Conservation (phyloP, 2,797 vertebrate genomes). For the Cetoscarus ocellatus region DNA sequence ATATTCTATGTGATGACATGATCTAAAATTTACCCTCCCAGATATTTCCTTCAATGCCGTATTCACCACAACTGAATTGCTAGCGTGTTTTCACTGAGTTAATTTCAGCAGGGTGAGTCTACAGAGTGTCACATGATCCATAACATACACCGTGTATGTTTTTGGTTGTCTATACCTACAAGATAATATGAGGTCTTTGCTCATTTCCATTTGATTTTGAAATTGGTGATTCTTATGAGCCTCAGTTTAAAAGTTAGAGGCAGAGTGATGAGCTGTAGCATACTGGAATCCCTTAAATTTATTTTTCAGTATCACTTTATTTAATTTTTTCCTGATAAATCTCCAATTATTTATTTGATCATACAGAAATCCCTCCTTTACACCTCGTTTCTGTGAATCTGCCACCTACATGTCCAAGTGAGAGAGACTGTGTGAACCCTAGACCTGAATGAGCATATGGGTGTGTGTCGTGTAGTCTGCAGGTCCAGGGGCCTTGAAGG, state of each 20-base stretch:
- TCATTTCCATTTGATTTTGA: neutral
- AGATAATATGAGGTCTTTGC: neutral
- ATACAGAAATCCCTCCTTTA: constrained; percentile 5
- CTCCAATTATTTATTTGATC: neutral
- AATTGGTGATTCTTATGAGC: neutral
- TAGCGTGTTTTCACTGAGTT: constrained; percentile 41
- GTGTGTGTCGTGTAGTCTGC: constrained; percentile 61
- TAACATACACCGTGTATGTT: neutral
- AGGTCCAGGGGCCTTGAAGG: constrained; percentile 77
- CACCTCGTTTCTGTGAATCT: neutral
- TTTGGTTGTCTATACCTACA: constrained; percentile 1
- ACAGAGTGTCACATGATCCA: constrained; percentile 28
- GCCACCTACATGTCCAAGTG: constrained; percentile 9
- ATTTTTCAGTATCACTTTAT: neutral
- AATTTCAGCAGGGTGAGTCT: constrained; percentile 30
- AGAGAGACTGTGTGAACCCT: constrained; percentile 10
- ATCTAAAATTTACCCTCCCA: constrained; percentile 61
- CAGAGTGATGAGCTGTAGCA: neutral
- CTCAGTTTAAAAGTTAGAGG: neutral
- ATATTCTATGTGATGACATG: constrained; percentile 67
- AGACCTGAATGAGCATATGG: constrained; percentile 40
- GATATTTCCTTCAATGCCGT: constrained; percentile 53
- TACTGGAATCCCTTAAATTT: neutral
- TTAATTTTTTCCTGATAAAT: neutral
- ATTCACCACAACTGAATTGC: constrained; percentile 58